A percentile compares a stretch with the other conserved stretches of the same genome.
These are phyloP conservation scores for Nephrocerus scutellatus DNA, from an alignment of 2,888 invertebrate species.

Conservation along the genomic window DNA sequence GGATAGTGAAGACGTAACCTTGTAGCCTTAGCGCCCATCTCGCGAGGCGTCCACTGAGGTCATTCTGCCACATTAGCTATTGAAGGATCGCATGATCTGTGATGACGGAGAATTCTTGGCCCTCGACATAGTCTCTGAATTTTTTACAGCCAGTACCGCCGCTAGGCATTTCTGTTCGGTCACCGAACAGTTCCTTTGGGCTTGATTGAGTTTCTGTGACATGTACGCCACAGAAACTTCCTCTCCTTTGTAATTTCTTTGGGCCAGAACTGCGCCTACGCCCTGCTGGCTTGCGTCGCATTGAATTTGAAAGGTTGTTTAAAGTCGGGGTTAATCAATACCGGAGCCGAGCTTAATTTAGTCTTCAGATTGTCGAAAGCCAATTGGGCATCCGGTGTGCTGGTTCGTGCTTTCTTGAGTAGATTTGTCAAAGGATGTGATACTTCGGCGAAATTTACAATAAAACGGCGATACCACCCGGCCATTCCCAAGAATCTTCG, in stretches of 20 bases:
- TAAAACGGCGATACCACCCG: slow-evolving; percentile 21
- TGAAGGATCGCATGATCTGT: slow-evolving; percentile 1
- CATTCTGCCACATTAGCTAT: slow-evolving; percentile 3
- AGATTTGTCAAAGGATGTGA: slow-evolving; percentile 18
- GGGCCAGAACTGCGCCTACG: slow-evolving; percentile 13
- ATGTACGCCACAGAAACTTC: slow-evolving; percentile 16
- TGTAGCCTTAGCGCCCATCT: slow-evolving; percentile 3
- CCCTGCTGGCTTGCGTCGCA: slow-evolving; percentile 19
- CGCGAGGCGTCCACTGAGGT: slow-evolving; percentile 2
- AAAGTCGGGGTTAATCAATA: slow-evolving; percentile 16
- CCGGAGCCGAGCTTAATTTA: slow-evolving; percentile 9
- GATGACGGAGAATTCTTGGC: slow-evolving; percentile 6
- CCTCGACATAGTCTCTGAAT: slow-evolving; percentile 13
- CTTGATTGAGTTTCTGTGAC: slow-evolving; percentile 1
- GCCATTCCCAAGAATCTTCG: slow-evolving; percentile 20
- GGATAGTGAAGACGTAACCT: slow-evolving; percentile 1
- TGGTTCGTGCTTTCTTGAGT: slow-evolving; percentile 6
- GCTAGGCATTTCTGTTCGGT: too few relatives aligned
- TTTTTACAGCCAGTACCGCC: too few relatives aligned
- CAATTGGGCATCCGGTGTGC: neutral
- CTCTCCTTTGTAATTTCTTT: slow-evolving; percentile 8
- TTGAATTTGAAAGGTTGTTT: slow-evolving; percentile 14
- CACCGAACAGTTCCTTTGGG: slow-evolving; percentile 3
- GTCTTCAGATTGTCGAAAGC: neutral
- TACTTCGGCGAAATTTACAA: slow-evolving; percentile 14